Conservation (phyloP, 2,797 vertebrate genomes). For the Neomorphus geoffroyi region DNA sequence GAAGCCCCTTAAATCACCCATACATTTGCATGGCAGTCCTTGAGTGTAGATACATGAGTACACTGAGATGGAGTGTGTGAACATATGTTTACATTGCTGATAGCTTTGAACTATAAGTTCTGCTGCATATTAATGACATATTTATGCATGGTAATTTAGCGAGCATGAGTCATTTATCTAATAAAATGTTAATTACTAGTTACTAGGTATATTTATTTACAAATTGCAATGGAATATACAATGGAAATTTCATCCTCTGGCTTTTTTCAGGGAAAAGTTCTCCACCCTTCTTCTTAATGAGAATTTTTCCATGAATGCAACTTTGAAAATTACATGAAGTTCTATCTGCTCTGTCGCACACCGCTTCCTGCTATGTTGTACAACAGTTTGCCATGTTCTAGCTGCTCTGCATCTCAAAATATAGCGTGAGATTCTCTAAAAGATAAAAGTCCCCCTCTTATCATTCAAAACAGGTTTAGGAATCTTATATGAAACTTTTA, state of each 20-base stretch:
- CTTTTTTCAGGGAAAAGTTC: neutral
- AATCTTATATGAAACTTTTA: neutral
- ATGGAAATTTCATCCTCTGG: slow-evolving; percentile 46
- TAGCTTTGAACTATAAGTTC: slow-evolving; percentile 75
- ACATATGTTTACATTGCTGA: slow-evolving; percentile 76
- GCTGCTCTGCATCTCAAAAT: neutral
- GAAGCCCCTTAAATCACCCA: neutral
- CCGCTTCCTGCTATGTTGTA: neutral
- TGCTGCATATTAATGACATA: slow-evolving; percentile 75
- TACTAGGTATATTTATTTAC: slow-evolving; percentile 75
- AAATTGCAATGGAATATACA: slow-evolving; percentile 58
- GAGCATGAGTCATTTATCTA: slow-evolving; percentile 74
- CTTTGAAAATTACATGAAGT: neutral
- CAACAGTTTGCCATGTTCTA: neutral
- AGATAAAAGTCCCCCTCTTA: neutral
- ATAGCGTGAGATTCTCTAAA: neutral
- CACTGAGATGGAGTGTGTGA: slow-evolving; percentile 44
- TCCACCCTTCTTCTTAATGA: neutral
- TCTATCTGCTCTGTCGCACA: neutral
- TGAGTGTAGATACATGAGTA: neutral
- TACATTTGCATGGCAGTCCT: slow-evolving; percentile 1
- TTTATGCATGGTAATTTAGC: slow-evolving; percentile 74
- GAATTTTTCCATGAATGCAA: neutral
- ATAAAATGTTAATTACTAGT: slow-evolving; percentile 77
- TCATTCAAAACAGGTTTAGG: neutral